Evolutionary conservation across 2,888 invertebrate genomes (phyloP), one percentile per base, ranked within the genome.

Genomic region (Archaeoteleia sp.): DNA sequence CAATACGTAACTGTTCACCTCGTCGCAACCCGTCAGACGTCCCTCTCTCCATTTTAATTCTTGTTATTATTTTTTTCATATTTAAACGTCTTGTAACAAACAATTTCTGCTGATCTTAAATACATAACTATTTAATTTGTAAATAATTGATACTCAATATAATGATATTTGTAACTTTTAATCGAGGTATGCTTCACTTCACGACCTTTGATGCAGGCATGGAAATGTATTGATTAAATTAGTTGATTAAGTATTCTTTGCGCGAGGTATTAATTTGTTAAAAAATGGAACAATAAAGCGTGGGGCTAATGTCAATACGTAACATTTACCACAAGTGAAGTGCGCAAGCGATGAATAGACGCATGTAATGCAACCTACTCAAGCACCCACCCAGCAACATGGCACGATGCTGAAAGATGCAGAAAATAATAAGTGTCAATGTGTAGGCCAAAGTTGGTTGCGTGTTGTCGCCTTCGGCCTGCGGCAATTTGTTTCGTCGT

Each of bases 401-500:
- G 51, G 35, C 61, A 54, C 54, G 45, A 48, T 39, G 25, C 32
- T 60, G 54, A 48, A 54, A 46, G 67, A 70, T 69, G 62, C 67
- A 78, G 74, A 74, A 77, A 78, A 78, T 74, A 76, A 75, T 74
- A 74, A 76, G 75, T 75, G 76, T 74, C 73, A 76, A 74, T 70
- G 77, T 74, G 78, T 78, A 74, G 78, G 74, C 79, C 78, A 79
- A 78, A 78, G 78, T 79, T 77, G 75, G 78, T 79, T 25, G n/a
- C 77, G 76, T 75, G 78, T 81, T 79, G 79, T 80, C 79, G 71
- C 76, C 77, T 78, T 75, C 77, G 78, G 73, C 72, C 77, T 76
- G 73, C 72, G 67, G n/a, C n/a, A n/a, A n/a, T n/a, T n/a, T n/a
- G n/a, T n/a, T n/a, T n/a, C n/a, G n/a, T n/a, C n/a, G n/a, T n/a